These are phyloP conservation scores for Oncorhynchus gorbuscha DNA, from an alignment of 2,113 vertebrate genomes.

Conservation along the genomic window DNA sequence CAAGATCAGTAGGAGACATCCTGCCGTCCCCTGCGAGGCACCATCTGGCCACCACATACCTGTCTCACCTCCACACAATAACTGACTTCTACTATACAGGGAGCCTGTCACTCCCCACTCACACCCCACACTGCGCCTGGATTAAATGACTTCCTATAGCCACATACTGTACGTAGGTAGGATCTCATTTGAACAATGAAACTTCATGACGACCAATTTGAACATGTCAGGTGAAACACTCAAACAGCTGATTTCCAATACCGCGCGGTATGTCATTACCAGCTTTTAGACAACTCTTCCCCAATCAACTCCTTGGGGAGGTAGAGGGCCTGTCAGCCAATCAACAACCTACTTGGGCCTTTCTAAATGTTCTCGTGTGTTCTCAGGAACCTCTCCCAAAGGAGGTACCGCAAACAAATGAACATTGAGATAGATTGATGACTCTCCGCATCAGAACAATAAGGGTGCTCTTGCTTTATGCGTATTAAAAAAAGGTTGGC, in stretches of 20 bases:
- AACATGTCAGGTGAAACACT: conserved; percentile 26
- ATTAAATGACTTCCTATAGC: conserved; percentile 38
- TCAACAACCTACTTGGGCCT: neutral
- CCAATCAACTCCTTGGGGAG: neutral
- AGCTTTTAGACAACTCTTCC: conserved; percentile 38
- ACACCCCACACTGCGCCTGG: conserved; percentile 41
- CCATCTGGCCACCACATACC: conserved; percentile 72
- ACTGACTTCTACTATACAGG: conserved; percentile 61
- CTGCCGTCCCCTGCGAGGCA: conserved; percentile 57
- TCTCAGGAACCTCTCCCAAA: neutral
- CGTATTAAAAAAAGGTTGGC: conserved; percentile 24
- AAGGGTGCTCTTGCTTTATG: neutral
- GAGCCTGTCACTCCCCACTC: conserved; percentile 37
- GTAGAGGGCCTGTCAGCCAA: neutral
- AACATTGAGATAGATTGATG: conserved; percentile 12
- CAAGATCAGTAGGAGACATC: conserved; percentile 70
- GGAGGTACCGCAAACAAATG: conserved; percentile 6
- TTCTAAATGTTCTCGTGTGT: neutral
- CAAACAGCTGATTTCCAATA: conserved; percentile 38
- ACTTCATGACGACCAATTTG: conserved; percentile 53
- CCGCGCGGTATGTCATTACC: conserved; percentile 11
- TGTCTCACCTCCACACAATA: conserved; percentile 59
- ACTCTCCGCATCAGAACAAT: conserved; percentile 7
- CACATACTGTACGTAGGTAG: conserved; percentile 26
- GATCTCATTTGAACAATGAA: conserved; percentile 54